Conservation (phyloP, 2,113 vertebrate genomes). For the Recurvirostra avosetta region DNA sequence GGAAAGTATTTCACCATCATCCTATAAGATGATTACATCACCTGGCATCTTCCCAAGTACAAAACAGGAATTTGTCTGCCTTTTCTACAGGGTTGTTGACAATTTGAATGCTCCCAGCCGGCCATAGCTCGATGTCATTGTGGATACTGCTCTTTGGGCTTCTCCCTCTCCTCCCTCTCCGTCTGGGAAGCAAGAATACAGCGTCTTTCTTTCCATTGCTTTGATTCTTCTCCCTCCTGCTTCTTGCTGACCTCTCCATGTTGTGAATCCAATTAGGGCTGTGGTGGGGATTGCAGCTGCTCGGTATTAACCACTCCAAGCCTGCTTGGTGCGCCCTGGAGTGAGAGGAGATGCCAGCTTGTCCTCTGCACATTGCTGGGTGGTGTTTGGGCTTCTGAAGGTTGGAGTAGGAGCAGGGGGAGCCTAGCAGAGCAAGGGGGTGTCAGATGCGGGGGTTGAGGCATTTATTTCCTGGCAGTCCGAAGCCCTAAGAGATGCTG, state of each 20-base stretch:
- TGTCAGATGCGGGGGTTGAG: accelerated
- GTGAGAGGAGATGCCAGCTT: not conserved
- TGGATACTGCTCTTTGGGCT: constrained; percentile 26
- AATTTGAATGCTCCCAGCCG: constrained; percentile 47
- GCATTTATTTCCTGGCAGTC: not conserved
- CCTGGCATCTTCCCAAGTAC: constrained; percentile 59
- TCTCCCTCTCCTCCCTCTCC: constrained; percentile 35
- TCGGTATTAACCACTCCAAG: not conserved
- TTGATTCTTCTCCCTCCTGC: constrained; percentile 59
- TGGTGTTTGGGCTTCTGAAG: constrained; percentile 18
- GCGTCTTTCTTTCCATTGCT: constrained; percentile 48
- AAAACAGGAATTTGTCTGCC: constrained; percentile 61
- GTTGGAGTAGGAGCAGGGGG: not conserved
- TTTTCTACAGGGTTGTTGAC: constrained; percentile 53
- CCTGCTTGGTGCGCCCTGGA: not conserved
- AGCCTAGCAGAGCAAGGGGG: not conserved
- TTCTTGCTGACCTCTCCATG: constrained; percentile 69
- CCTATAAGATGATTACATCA: constrained; percentile 50
- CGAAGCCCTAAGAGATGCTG: not conserved
- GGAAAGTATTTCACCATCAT: constrained; percentile 56
- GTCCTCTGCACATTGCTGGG: not conserved
- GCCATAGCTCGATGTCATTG: not conserved
- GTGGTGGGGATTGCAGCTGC: constrained; percentile 47
- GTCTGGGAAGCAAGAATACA: constrained; percentile 69
- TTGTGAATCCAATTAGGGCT: constrained; percentile 67